phyloP scores from a whole-genome alignment of 2,888 invertebrate genomes.

The Calliphora vomitoria region DNA sequence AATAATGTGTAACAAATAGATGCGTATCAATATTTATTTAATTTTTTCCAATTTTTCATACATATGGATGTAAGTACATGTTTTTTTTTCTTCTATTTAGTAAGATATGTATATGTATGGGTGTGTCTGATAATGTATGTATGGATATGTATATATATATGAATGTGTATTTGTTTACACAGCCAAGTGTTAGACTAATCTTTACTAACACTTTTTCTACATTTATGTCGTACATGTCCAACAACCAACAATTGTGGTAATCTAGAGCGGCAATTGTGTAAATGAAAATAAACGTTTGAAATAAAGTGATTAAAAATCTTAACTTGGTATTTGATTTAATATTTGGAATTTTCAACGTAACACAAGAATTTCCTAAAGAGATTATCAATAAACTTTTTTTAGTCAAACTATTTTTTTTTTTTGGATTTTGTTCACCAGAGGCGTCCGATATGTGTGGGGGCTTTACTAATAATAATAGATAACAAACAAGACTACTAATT shows the following conservation, averaged over 20 bases:
- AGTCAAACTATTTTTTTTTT: constrained; percentile 5
- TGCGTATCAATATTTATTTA: constrained; percentile 71
- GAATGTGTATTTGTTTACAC: constrained; percentile 6
- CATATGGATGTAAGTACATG: background rate
- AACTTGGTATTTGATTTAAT: constrained; percentile 73
- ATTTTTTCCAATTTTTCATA: constrained; percentile 21
- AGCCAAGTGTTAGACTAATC: constrained; percentile 59
- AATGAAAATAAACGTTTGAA: constrained; percentile 68
- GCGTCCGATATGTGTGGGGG: background rate
- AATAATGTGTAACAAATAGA: constrained; percentile 71
- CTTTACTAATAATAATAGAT: background rate
- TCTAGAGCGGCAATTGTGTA: constrained; percentile 72
- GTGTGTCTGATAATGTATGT: constrained; percentile 9
- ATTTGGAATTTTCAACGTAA: constrained; percentile 71
- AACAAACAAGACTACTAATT: background rate
- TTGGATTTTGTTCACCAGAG: constrained; percentile 28
- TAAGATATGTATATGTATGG: background rate
- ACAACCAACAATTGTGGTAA: constrained; percentile 47
- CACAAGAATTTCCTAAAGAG: constrained; percentile 71
- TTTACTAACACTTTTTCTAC: constrained; percentile 49
- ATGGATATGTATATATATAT: background rate
- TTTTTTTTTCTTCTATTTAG: too few species aligned
- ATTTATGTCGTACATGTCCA: constrained; percentile 3
- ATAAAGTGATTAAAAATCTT: constrained; percentile 74
- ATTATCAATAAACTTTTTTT: constrained; percentile 60